phyloP scores from a whole-genome alignment of 1,140 invertebrate genomes.

The Helicoverpa zea region DNA sequence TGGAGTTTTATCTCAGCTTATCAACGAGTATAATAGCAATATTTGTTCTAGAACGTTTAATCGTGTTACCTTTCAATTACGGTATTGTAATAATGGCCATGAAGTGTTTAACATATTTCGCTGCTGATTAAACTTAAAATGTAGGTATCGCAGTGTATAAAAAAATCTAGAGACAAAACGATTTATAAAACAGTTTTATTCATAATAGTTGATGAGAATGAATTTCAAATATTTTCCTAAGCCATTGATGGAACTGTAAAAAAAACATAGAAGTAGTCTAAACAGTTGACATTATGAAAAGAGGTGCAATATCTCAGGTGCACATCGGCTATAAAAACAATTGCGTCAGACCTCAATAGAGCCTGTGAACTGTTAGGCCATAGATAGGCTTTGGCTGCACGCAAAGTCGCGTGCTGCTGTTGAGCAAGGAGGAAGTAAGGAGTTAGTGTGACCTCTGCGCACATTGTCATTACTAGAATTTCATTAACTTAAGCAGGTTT shows the following conservation, averaged over 20 bases:
- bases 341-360: background rate
- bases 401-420: conserved; percentile 50
- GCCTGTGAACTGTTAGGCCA: conserved; percentile 1
- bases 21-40: background rate
- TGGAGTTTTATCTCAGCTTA: background rate
- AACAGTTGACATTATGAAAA: background rate
- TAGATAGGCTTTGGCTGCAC: conserved; percentile 13
- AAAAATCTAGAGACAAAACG: too few species aligned
- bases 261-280: too few species aligned
- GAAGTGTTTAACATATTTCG: conserved; percentile 7
- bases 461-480: background rate
- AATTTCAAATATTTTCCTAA: too few species aligned
- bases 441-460: background rate
- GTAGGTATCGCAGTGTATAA: too few species aligned
- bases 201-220: too few species aligned
- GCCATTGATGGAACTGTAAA: too few species aligned
- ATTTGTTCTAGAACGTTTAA: conserved; percentile 5
- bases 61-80: conserved; percentile 26
- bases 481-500: background rate
- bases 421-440: conserved; percentile 42
- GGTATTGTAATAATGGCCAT: background rate
- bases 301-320: background rate
- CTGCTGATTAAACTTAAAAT: background rate
- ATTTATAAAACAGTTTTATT: too few species aligned
- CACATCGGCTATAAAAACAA: conserved; percentile 5